Conservation (phyloP, 2,797 vertebrate genomes). For the Neosilurus hyrtlii region DNA sequence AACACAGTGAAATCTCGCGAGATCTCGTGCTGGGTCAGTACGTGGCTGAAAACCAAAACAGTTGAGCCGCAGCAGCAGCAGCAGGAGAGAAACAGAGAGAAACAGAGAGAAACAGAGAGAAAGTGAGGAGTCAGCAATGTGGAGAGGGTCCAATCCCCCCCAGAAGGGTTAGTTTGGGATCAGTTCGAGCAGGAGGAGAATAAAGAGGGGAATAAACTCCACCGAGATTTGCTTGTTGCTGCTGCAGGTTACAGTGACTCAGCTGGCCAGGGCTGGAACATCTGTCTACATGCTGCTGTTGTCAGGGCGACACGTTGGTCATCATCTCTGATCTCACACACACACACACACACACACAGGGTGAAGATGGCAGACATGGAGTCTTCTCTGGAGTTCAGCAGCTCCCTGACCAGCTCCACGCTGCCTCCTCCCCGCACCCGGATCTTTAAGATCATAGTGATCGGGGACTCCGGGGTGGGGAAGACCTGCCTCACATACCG, state of each 20-base stretch:
- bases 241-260: slow-evolving; percentile 6
- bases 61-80: slow-evolving; percentile 30
- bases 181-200: not conserved
- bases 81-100: not conserved
- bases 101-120: not conserved
- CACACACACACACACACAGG: slow-evolving; percentile 15
- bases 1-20: slow-evolving; percentile 62
- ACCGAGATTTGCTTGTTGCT: not conserved
- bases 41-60: slow-evolving; percentile 61
- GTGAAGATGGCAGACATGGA: slow-evolving; percentile 70
- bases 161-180: too few species aligned
- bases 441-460: slow-evolving; percentile 98
- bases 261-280: not conserved
- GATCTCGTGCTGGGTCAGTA: slow-evolving; percentile 50
- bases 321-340: not conserved
- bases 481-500: slow-evolving; percentile 97
- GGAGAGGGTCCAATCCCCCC: slow-evolving; percentile 4
- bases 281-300: not conserved
- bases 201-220: too few species aligned
- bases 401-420: slow-evolving; percentile 64
- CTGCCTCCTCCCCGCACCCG: slow-evolving; percentile 83
- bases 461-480: slow-evolving; percentile 94
- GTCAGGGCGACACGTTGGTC: slow-evolving; percentile 1
- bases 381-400: slow-evolving; percentile 78
- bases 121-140: slow-evolving; percentile 21